Evolutionary conservation across 2,888 invertebrate genomes (phyloP), one percentile per base, ranked within the genome.

Genomic region (Drosophila atroscutellata): DNA sequence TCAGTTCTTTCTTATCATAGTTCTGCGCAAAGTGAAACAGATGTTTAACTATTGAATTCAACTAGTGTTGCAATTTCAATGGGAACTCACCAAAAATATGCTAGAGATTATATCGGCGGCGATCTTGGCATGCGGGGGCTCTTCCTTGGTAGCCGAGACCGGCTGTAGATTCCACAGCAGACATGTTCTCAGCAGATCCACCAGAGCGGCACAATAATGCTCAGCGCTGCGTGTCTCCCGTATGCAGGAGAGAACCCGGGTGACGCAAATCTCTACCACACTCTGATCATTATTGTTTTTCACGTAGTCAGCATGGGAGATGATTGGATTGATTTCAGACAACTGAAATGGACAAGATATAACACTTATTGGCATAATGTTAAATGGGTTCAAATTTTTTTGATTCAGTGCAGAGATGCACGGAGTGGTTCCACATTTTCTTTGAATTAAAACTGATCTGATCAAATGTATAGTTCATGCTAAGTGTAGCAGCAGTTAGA

Each of bases 101-200:
- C 98, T 98, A 81, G 98, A 98, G 91, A 99, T 97, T 76, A 99
- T 96, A 94, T 99, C 99, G 52, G 98, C 97, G 26, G 98, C 98
- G 90, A 99, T 98, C 94, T 99, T 99, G 54, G 98, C 98, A 94
- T 99, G 98, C 1, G 98, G 98, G 42, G 98, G 97, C 93, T 98
- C 98, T 91, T 97, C 97, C 93, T 97, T 97, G 83, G 95, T 94
- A 37, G 95, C 94, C 26, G 91, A 90, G 0, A 94, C 92, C 0
- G 97, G 97, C 93, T 97, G 96, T 81, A 98, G 94, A 93, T 97
- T 97, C 94, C 98, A 97, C 91, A 96, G 96, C 80, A 98, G 94
- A 90, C 98, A 98, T 37, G 97, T 96, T 94, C 98, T 97, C 70
- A 99, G 94, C 60, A 99, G 93, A 47, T 96, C 95, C 28, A 99